Evolutionary conservation across 2,888 invertebrate genomes (phyloP), one percentile per base, ranked within the genome.

Genomic region (Plagodis dolabraria): DNA sequence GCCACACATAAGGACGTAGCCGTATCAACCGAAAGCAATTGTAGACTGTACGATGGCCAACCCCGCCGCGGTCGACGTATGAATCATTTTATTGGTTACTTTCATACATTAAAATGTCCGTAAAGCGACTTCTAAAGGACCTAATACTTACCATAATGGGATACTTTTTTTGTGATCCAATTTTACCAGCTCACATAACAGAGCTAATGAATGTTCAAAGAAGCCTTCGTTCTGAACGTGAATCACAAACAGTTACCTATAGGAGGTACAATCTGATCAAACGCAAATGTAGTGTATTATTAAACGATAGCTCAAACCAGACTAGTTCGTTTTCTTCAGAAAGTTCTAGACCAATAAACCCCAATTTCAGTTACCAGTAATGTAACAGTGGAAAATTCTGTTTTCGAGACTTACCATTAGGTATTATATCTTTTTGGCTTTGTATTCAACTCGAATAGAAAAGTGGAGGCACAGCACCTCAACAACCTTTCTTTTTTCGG

Each of bases 71-170:
- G 53, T 69, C 86, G 69, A 84, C 82, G 90, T 91, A 91, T 82
- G 89, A 80, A 75, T 76, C 77, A 65, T 72, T 89, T 81, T 76
- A 69, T 77, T 86, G 80, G 80, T 82, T 84, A 57, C 68, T 83
- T 72, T 67, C 60, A 74, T 89, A 89, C 68, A 67, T 76, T 65
- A 77, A 72, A 80, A 85, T 85, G 83, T 89, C 85, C 68, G 52
- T 78, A 11, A 64, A 59, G 52, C 87, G 91, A 53, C 77, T 90
- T 75, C 68, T 75, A 9, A 83, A 76, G 72, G 91, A 92, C 66
- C 66, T 87, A 49, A 75, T 77, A 63, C 63, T 68, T 57, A 75
- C 86, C 35, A 58, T 81, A 12, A 57, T 82, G 60, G 70, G 67
- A 56, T 79, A 80, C 63, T 69, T 87, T 71, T 80, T 73, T 66